These are phyloP conservation scores for Rhabdophis nuchalis DNA, from an alignment of 2,797 vertebrate species.

Conservation along the genomic window DNA sequence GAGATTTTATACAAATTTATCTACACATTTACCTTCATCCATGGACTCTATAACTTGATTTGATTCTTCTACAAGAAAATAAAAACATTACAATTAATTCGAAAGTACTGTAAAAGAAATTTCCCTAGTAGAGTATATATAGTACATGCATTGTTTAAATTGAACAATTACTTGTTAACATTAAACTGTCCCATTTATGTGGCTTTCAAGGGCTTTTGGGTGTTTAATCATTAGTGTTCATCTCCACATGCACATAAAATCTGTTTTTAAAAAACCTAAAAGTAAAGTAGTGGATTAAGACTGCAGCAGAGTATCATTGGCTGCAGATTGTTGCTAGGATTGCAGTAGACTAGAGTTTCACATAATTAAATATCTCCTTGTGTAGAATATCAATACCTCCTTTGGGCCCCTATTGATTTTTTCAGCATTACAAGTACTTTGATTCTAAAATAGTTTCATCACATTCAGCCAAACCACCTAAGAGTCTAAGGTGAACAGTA, in stretches of 20 bases:
- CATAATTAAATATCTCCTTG: background rate
- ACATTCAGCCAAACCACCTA: background rate
- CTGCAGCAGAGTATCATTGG: background rate
- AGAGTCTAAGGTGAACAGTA: background rate
- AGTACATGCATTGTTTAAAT: background rate
- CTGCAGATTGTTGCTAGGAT: background rate
- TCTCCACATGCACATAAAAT: background rate
- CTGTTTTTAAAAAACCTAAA: background rate
- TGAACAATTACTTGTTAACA: background rate
- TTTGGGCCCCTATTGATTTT: background rate
- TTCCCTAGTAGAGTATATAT: background rate
- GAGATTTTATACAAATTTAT: background rate
- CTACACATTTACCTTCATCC: conserved; percentile 63
- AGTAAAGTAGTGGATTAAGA: background rate
- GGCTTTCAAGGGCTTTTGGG: background rate
- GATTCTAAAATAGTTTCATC: background rate
- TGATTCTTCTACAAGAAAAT: conserved; percentile 54
- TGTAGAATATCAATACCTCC: background rate
- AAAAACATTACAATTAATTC: background rate
- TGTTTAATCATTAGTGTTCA: background rate
- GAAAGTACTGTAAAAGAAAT: conserved; percentile 18
- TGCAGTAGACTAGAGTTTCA: background rate
- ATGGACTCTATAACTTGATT: conserved; percentile 50
- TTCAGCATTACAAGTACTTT: background rate
- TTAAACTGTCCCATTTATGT: background rate